These are phyloP conservation scores for Drepana falcataria DNA, from an alignment of 2,888 invertebrate genomes.

Conservation along the genomic window DNA sequence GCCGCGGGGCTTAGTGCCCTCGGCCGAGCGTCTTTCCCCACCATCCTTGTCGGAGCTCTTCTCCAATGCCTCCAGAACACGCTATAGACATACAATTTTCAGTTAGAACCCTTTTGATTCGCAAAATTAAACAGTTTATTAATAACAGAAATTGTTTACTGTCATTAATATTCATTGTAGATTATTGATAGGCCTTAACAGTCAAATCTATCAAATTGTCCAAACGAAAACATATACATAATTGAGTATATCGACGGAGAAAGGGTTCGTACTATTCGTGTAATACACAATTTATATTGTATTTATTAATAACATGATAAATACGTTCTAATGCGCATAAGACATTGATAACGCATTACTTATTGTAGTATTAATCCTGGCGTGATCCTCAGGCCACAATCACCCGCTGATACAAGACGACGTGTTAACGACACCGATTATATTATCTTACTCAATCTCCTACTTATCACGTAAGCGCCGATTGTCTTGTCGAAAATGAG, in stretches of 20 bases:
- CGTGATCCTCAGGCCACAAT: background rate
- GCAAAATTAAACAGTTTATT: background rate
- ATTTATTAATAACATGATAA: no score
- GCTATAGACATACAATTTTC: slow-evolving; percentile 30
- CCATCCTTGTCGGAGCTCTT: slow-evolving; percentile 55
- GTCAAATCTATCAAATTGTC: no score
- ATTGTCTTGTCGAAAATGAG: no score
- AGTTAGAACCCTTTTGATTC: background rate
- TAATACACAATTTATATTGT: no score
- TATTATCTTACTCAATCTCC: no score
- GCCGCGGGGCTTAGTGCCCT: slow-evolving; percentile 63
- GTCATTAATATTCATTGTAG: no score
- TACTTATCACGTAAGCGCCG: no score
- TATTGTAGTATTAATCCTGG: background rate
- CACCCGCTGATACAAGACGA: background rate
- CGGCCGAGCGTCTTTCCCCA: slow-evolving; percentile 22
- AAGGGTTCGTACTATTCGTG: no score
- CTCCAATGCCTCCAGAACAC: slow-evolving; percentile 63
- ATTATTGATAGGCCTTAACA: no score
- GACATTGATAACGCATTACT: background rate
- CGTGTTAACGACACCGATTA: background rate
- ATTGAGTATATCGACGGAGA: no score
- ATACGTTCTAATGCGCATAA: no score
- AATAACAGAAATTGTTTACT: background rate
- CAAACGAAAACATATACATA: no score